Evolutionary conservation across 2,113 vertebrate genomes (phyloP).

Genomic region (Oreotrochilus melanogaster): DNA sequence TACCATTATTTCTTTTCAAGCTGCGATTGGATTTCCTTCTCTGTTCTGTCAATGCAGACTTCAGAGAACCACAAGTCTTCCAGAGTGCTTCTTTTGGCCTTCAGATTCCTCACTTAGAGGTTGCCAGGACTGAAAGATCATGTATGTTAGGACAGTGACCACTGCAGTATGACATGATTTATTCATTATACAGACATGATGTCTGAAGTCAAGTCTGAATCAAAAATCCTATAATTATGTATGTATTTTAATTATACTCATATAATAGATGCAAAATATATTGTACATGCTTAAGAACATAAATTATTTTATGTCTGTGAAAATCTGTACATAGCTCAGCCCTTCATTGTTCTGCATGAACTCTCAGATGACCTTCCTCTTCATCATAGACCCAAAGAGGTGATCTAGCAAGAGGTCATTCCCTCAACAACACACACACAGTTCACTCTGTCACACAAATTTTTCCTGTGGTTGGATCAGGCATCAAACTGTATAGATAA

Average conservation of each 20-base stretch:
- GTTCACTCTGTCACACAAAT: not conserved
- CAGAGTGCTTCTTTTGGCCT: not conserved
- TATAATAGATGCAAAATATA: not conserved
- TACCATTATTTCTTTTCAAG: not conserved
- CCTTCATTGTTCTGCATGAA: not conserved
- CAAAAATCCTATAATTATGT: not conserved
- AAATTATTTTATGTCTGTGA: not conserved
- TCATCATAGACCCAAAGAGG: accelerated
- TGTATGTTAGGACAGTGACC: not conserved
- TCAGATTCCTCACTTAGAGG: not conserved
- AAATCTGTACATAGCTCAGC: not conserved
- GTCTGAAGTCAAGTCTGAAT: not conserved
- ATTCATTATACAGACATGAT: not conserved
- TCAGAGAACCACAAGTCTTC: not conserved
- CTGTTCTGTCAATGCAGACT: not conserved
- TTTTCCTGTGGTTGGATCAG: not conserved
- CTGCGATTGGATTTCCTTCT: not conserved
- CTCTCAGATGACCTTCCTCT: not conserved
- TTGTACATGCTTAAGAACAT: not conserved
- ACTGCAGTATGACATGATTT: not conserved
- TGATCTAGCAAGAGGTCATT: not conserved
- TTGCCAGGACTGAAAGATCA: not conserved
- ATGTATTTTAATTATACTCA: not conserved
- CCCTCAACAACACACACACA: not conserved
- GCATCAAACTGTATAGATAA: not conserved